Base-by-base conservation (phyloP, 1,140 invertebrate species). In the Drosophila leontia region DNA sequence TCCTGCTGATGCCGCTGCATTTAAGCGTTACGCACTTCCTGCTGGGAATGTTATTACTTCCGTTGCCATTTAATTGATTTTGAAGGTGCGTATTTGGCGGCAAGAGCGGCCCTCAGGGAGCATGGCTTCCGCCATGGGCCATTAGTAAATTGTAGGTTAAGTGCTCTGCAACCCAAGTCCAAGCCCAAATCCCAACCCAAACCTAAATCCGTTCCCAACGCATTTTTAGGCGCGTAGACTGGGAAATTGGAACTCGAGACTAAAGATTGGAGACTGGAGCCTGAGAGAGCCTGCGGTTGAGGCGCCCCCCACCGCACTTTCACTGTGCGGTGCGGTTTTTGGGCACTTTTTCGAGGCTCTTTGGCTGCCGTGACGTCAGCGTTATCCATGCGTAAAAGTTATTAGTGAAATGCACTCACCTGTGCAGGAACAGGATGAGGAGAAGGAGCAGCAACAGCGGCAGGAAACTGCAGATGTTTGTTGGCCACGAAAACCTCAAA, bases 1-100 rank as follows among this genome's bases (percentile, higher is more conserved):
- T 42, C 23, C 47, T 67, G 48, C 42, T 78, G 23, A 35, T 69
- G 57, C 15, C 61, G 82, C 80, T 82, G 82, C 82, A 86, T 82
- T 86, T 86, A 86, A 87, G 63, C 84, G 81, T 65, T 84, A 90
- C 85, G 80, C 84, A 88, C 84, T 88, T 88, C 84, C 84, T 83
- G 84, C 63, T 70, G 70, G 80, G 70, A 88, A 85, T 90, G 85
- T 90, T 88, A 90, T 88, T 88, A 90, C 85, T 85, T 88, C 85
- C 85, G 85, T 82, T 88, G 85, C 78, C 85, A 50, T 90, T 88
- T 88, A 90, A 88, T 88, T 88, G 85, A 88, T 88, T 88, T 90
- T 74, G 85, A 88, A 88, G 85, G 85, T 85, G 84, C 78, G 59
- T 90, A 51, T 68, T 64, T 37, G 74, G 45, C 29, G 45, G 26